phyloP scores from a whole-genome alignment of 2,888 invertebrate species.

The Hirtodrosophila duncani region DNA sequence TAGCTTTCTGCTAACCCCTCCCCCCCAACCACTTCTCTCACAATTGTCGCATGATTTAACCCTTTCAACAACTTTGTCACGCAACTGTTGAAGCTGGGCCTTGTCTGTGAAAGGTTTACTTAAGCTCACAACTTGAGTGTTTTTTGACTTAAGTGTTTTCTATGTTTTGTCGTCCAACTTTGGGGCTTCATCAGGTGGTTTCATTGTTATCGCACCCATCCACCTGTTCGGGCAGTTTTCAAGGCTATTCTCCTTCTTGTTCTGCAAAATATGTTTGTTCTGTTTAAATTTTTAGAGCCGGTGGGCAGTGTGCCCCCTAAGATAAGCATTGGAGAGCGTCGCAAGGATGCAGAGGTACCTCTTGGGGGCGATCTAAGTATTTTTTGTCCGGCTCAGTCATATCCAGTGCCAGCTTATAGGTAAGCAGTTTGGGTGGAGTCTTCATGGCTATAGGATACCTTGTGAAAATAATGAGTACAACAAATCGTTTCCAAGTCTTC shows the following conservation, averaged over 20 bases:
- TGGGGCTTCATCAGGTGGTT: too few species aligned
- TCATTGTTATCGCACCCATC: constrained; percentile 12
- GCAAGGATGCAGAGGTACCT: constrained; percentile 79
- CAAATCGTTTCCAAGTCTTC: too few species aligned
- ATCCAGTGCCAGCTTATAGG: constrained; percentile 86
- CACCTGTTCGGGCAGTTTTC: constrained; percentile 45
- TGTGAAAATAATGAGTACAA: too few species aligned
- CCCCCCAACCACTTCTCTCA: not conserved
- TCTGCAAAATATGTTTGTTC: constrained; percentile 25
- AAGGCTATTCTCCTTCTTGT: constrained; percentile 18
- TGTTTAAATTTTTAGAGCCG: constrained; percentile 80
- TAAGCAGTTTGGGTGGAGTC: constrained; percentile 71
- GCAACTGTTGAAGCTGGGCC: constrained; percentile 13
- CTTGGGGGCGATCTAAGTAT: constrained; percentile 80
- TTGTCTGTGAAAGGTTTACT: not conserved
- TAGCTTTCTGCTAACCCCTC: constrained; percentile 18
- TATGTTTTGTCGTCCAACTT: too few species aligned
- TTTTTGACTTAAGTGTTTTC: too few species aligned
- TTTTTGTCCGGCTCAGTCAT: constrained; percentile 87
- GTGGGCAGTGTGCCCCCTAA: constrained; percentile 80
- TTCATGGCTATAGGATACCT: too few species aligned
- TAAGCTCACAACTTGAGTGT: too few species aligned
- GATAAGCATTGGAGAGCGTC: constrained; percentile 81
- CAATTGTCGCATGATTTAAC: constrained; percentile 36
- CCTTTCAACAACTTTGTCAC: constrained; percentile 36